Percentiles rank a stretch among this genome's conserved stretches.
Evolutionary conservation across 2,888 invertebrate species (phyloP).

Genomic region (Linnaemya vulpina): DNA sequence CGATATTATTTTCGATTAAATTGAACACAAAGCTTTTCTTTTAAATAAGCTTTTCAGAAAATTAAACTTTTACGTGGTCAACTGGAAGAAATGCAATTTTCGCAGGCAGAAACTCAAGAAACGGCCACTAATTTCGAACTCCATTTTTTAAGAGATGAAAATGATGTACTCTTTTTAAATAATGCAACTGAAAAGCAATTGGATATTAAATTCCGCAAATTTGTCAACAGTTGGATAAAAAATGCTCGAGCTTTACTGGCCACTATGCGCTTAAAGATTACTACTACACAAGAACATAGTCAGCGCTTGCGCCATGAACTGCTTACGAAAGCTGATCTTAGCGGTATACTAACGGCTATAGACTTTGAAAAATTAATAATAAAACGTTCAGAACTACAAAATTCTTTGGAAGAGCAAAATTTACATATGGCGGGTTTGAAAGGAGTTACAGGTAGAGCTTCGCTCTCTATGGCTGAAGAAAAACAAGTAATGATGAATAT

Average conservation of each 20-base stretch:
- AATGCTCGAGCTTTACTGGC: constrained; percentile 83
- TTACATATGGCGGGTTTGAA: constrained; percentile 84
- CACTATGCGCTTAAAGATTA: constrained; percentile 84
- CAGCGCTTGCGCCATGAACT: constrained; percentile 80
- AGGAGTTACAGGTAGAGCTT: constrained; percentile 84
- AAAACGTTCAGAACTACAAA: constrained; percentile 83
- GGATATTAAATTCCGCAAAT: constrained; percentile 82
- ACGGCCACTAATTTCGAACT: constrained; percentile 83
- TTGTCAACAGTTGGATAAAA: constrained; percentile 85
- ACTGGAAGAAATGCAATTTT: constrained; percentile 84
- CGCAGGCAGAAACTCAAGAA: constrained; percentile 83
- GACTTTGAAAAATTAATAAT: constrained; percentile 86
- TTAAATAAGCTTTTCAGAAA: constrained; percentile 76
- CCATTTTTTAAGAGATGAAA: constrained; percentile 77
- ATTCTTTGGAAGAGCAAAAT: constrained; percentile 84
- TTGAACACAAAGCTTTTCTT: neutral
- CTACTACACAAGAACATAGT: constrained; percentile 83
- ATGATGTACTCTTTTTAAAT: constrained; percentile 76
- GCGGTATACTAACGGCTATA: constrained; percentile 84
- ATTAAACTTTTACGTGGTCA: constrained; percentile 81
- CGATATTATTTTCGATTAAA: neutral
- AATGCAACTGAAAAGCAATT: constrained; percentile 79
- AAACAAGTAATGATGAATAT: constrained; percentile 83
- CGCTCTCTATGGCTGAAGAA: constrained; percentile 83
- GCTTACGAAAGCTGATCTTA: constrained; percentile 84